A percentile compares a stretch with the other conserved stretches of the same genome.
Conservation (phyloP, 2,797 vertebrate genomes). For the Danio kyathit region DNA sequence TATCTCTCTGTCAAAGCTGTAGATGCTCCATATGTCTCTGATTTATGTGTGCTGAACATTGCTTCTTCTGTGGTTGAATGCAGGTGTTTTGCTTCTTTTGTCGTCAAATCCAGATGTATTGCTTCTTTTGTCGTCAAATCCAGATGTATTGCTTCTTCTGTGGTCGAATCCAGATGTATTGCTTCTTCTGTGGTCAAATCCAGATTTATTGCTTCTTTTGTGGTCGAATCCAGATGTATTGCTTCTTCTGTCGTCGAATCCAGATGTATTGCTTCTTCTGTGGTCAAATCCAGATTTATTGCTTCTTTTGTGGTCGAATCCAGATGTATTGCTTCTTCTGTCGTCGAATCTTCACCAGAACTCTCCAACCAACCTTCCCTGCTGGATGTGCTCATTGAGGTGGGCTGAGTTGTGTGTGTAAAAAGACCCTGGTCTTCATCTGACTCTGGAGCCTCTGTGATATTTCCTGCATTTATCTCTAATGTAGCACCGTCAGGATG, state of each 20-base stretch:
- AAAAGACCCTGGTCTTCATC: slow-evolving; percentile 44
- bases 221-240: no score
- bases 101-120: background rate
- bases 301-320: no score
- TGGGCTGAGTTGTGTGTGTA: slow-evolving; percentile 26
- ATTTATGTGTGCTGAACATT: slow-evolving; percentile 36
- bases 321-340: slow-evolving; percentile 40
- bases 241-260: slow-evolving; percentile 44
- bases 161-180: no score
- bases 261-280: no score
- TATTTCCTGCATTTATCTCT: slow-evolving; percentile 12
- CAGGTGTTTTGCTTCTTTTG: background rate
- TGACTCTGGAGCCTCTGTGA: slow-evolving; percentile 37
- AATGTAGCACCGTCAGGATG: slow-evolving; percentile 29
- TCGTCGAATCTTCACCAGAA: slow-evolving; percentile 41
- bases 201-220: no score
- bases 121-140: no score
- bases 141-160: no score
- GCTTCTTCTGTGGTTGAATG: no score
- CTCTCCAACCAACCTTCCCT: slow-evolving; percentile 19
- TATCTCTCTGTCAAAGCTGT: slow-evolving; percentile 30
- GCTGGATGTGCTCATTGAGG: slow-evolving; percentile 24
- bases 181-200: no score
- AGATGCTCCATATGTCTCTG: slow-evolving; percentile 28
- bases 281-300: no score